Evolutionary conservation across 2,113 vertebrate genomes (phyloP).

Genomic region (Rousettus leschenaultii): DNA sequence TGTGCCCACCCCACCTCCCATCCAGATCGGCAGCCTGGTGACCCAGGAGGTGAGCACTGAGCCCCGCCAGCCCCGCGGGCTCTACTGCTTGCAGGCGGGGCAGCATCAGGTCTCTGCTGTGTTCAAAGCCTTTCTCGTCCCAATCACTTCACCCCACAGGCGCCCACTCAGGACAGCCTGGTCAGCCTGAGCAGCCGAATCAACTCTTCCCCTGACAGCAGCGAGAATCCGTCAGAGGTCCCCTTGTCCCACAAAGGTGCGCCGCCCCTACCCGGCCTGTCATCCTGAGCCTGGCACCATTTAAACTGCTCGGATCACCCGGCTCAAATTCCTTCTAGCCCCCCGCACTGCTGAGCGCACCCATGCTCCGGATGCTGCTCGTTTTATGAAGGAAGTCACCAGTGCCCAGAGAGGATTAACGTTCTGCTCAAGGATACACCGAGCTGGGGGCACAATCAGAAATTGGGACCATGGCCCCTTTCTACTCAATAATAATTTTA

Average conservation of each 20-base stretch:
- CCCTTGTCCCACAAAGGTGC: slow-evolving; percentile 82
- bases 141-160: slow-evolving; percentile 74
- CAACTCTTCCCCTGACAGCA: slow-evolving; percentile 88
- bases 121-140: not conserved
- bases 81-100: not conserved
- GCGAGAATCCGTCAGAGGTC: slow-evolving; percentile 82
- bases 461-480: not conserved
- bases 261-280: not conserved
- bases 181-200: slow-evolving; percentile 82
- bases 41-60: slow-evolving; percentile 85
- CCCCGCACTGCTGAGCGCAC: not conserved
- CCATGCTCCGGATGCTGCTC: not conserved
- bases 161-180: slow-evolving; percentile 74
- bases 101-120: rapidly evolving
- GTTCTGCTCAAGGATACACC: not conserved
- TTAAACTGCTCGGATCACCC: not conserved
- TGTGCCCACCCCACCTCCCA: slow-evolving; percentile 87
- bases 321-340: not conserved
- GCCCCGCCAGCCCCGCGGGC: rapidly evolving
- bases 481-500: not conserved
- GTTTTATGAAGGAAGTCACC: not conserved
- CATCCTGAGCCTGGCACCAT: rapidly evolving
- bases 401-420: not conserved
- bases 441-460: not conserved
- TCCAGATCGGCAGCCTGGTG: slow-evolving; percentile 83